phyloP scores from a whole-genome alignment of 1,140 invertebrate species.

The Saccostrea glomerata region DNA sequence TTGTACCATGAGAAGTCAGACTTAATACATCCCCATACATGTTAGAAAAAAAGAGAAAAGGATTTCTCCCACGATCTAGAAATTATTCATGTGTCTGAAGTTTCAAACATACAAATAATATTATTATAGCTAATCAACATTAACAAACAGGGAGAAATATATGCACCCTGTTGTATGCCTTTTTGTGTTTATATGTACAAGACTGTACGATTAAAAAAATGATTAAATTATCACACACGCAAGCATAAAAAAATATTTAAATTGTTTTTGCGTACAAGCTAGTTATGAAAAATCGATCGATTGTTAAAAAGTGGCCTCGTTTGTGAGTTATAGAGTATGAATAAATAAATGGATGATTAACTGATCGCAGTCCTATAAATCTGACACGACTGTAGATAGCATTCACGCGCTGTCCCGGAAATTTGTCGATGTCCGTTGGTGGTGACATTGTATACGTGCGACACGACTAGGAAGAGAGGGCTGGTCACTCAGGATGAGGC shows the following conservation, averaged over 20 bases:
- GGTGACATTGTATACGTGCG: not conserved
- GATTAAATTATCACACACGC: too few species aligned
- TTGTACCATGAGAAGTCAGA: not conserved
- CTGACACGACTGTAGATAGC: not conserved
- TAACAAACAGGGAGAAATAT: not conserved
- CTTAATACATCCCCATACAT: too few species aligned
- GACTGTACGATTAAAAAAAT: not conserved
- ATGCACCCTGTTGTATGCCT: not conserved
- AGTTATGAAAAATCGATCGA: not conserved
- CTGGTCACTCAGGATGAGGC: not conserved
- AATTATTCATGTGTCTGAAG: too few species aligned
- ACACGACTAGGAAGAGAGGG: not conserved
- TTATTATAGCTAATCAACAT: not conserved
- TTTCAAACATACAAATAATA: too few species aligned
- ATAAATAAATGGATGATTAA: slow-evolving; percentile 22
- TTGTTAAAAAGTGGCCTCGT: not conserved
- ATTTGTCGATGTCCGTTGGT: not conserved
- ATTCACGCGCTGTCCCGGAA: not conserved
- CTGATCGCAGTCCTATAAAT: slow-evolving; percentile 7
- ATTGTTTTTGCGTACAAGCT: not conserved
- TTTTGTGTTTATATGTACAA: not conserved
- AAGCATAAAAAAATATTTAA: too few species aligned
- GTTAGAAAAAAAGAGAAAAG: not conserved
- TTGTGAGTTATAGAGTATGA: not conserved
- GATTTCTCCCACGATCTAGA: not conserved